Base-by-base conservation (phyloP, 1,140 invertebrate genomes). In the Ceratosolen fusciceps region DNA sequence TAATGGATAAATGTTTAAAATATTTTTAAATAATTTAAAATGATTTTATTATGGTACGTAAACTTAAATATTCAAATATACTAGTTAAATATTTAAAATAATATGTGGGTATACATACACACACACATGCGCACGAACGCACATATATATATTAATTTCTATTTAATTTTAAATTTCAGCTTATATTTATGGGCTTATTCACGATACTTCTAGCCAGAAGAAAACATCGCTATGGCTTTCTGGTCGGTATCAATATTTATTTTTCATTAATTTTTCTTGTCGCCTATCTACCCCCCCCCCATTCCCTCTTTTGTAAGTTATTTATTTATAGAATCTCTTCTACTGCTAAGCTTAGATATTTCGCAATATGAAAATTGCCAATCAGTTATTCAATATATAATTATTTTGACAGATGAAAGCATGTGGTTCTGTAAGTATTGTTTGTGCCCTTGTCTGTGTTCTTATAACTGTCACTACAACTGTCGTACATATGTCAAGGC, bases 381-480 rank as follows among this genome's bases (percentile, higher is more conserved):
- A 43, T 43, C 5, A 7, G 12, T 7, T 43, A 34, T 52, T 65
- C 12, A 31, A 88, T 89, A 88, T 70, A 74, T 76, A 77, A 74
- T 85, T 79, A 91, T 91, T 8, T 43, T 2, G 39, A 37, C 90
- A 96, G 96, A 96, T 97, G 82, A 97, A 97, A 91, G 92, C 96
- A 47, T 95, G 95, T 56, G 96, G 96, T 8, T 94, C 95, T 2
- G 96, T 95, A 86, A 96, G 95, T 80, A 90, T 97, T 29, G 93
- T 96, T 4, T 96, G 95, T 83, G 95, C 96, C 1, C 89, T 96
- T 47, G 94, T 96, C 1, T 97, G 96, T 87, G 95, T 96, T 19
- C 91, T 96, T 62, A 96, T 97, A 56, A 97, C 96, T 14, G 96
- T 98, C 24, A 97, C 96, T 2, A 98, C 96, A 0, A 97, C 96